Percentiles rank a stretch among this genome's conserved stretches.
phyloP scores from a whole-genome alignment of 2,888 invertebrate genomes.

The Beris morrisii region DNA sequence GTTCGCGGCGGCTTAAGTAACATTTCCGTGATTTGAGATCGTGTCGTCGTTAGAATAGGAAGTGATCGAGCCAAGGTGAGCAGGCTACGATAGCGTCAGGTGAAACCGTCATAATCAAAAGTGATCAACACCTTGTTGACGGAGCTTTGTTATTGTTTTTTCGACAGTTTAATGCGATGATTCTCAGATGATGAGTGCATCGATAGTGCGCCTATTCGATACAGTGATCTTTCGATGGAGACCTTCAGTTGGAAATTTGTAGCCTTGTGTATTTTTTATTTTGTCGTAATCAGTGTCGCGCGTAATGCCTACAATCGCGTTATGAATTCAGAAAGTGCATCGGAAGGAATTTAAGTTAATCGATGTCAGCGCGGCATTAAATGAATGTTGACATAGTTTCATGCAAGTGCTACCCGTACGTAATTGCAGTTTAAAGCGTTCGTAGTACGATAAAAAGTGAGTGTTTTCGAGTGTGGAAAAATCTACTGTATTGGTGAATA shows the following conservation, averaged over 20 bases:
- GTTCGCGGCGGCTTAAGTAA: constrained; percentile 14
- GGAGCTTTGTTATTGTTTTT: no score
- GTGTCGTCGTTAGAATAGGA: background rate
- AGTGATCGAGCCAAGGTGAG: constrained; percentile 14
- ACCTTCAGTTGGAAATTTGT: constrained; percentile 44
- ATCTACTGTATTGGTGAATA: constrained; percentile 1
- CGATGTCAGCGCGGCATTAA: constrained; percentile 6
- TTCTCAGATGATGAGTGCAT: no score
- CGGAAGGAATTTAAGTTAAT: background rate
- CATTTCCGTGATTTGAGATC: constrained; percentile 25
- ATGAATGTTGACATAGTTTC: constrained; percentile 12
- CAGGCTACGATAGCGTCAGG: constrained; percentile 2
- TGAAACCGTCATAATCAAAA: constrained; percentile 8
- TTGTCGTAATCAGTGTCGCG: constrained; percentile 40
- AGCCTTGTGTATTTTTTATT: constrained; percentile 44
- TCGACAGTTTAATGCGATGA: no score
- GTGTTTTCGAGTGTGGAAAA: no score
- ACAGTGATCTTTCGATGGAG: constrained; percentile 40
- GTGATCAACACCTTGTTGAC: no score
- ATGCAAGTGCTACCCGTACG: no score
- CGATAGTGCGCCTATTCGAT: constrained; percentile 9
- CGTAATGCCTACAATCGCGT: constrained; percentile 27
- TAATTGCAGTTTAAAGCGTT: no score
- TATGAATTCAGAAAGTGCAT: constrained; percentile 9
- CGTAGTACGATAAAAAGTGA: no score